Conservation (phyloP, 2,113 vertebrate genomes). For the Nothocercus nigrocapillus region DNA sequence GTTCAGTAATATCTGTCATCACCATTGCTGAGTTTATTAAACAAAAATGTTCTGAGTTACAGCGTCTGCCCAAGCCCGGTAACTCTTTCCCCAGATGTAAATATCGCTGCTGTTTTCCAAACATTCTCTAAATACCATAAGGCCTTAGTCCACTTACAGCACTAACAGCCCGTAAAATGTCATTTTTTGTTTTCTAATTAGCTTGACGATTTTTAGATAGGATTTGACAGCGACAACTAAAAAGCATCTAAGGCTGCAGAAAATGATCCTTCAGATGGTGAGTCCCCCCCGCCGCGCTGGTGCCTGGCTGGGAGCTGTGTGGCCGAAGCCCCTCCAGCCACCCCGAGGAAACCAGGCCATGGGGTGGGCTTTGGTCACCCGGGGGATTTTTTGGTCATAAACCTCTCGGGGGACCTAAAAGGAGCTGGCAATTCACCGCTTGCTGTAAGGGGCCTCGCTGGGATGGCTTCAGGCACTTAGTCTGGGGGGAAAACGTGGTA, state of each 20-base stretch:
- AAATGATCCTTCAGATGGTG: neutral
- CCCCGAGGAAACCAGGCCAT: neutral
- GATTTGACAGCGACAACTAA: constrained; percentile 23
- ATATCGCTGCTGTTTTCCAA: constrained; percentile 44
- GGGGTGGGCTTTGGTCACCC: neutral
- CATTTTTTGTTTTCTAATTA: constrained; percentile 71
- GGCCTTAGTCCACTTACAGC: constrained; percentile 49
- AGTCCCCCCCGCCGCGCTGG: neutral
- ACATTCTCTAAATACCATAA: constrained; percentile 60
- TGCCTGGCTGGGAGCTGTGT: fast-evolving
- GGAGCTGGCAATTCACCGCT: neutral
- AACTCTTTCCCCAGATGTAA: constrained; percentile 38
- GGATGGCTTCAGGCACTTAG: neutral
- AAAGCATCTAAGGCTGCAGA: constrained; percentile 17
- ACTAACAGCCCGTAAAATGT: constrained; percentile 68
- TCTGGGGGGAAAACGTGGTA: fast-evolving
- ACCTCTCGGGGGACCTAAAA: fast-evolving
- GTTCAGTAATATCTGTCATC: constrained; percentile 52
- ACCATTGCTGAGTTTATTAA: constrained; percentile 23
- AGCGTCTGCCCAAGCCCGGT: neutral
- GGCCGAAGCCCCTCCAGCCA: neutral
- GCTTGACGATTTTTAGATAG: constrained; percentile 52
- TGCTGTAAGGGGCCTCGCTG: neutral
- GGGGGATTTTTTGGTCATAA: neutral
- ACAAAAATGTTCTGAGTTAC: constrained; percentile 41